A percentile compares a stretch with the other conserved stretches of the same genome.
These are phyloP conservation scores for Pteromalus puparum DNA, from an alignment of 1,140 invertebrate species.

Conservation along the genomic window DNA sequence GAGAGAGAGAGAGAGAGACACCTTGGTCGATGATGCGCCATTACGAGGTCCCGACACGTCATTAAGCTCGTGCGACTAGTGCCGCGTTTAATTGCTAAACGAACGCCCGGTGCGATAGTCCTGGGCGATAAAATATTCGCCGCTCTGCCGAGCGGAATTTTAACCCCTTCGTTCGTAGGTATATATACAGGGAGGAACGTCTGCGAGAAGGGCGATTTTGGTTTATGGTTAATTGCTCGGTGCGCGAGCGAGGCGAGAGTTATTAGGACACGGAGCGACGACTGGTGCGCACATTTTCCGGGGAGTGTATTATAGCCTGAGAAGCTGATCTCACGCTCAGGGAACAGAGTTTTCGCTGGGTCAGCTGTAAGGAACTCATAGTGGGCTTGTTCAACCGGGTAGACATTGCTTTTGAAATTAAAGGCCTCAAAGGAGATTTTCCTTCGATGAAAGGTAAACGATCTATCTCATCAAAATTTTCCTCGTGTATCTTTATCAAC, in stretches of 20 bases:
- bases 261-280: neutral
- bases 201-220: slow-evolving; percentile 24
- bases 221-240: slow-evolving; percentile 35
- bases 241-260: neutral
- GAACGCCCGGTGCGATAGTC: slow-evolving; percentile 7
- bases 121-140: slow-evolving; percentile 6
- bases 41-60: slow-evolving; percentile 72
- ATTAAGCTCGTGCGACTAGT: slow-evolving; percentile 66
- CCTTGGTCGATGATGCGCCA: slow-evolving; percentile 68
- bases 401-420: neutral
- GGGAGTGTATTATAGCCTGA: neutral
- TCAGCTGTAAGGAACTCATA: too few species aligned
- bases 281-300: neutral
- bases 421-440: neutral
- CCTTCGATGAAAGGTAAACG: too few species aligned
- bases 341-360: neutral
- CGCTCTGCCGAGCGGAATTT: neutral
- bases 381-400: neutral
- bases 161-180: neutral
- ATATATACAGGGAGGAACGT: neutral
- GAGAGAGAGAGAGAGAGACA: slow-evolving; percentile 36
- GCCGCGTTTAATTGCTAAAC: slow-evolving; percentile 20
- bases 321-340: neutral
- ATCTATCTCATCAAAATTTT: too few species aligned
- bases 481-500: too few species aligned